These are phyloP conservation scores for Plecturocebus donacophilus DNA, from an alignment of 2,113 vertebrate genomes.

Conservation along the genomic window DNA sequence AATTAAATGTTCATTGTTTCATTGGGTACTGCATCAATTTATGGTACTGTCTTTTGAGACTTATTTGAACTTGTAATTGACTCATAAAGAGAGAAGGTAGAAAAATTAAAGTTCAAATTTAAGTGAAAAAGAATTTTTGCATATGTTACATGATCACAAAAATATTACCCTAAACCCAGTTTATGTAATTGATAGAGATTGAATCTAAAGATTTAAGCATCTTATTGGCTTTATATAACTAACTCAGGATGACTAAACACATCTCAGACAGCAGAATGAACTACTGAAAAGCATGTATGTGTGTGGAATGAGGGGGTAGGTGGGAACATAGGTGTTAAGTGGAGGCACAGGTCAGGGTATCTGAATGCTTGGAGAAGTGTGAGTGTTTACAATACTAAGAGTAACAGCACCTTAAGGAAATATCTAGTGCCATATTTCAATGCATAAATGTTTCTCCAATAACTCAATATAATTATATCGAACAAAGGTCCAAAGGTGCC, in stretches of 20 bases:
- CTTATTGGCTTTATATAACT: not conserved
- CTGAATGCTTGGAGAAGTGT: not conserved
- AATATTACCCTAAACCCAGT: not conserved
- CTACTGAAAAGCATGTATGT: not conserved
- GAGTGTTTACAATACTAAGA: not conserved
- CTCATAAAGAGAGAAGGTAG: not conserved
- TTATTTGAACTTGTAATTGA: not conserved
- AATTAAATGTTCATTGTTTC: not conserved
- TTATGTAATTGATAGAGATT: not conserved
- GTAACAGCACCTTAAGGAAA: not conserved
- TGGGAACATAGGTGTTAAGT: not conserved
- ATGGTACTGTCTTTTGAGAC: not conserved
- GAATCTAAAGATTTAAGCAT: not conserved
- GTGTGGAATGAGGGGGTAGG: accelerated
- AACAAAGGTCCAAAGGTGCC: not conserved
- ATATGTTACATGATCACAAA: not conserved
- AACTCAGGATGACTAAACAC: not conserved
- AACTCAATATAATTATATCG: not conserved
- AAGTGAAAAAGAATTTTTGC: not conserved
- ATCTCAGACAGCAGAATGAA: not conserved
- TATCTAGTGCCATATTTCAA: not conserved
- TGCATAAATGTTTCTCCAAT: not conserved
- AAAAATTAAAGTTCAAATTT: constrained; percentile 2
- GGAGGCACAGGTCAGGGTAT: not conserved
- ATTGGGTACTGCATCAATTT: not conserved